Percentiles rank a stretch among this genome's conserved stretches.
Conservation (phyloP, 2,888 invertebrate species). For the Oeneis ivallda region DNA sequence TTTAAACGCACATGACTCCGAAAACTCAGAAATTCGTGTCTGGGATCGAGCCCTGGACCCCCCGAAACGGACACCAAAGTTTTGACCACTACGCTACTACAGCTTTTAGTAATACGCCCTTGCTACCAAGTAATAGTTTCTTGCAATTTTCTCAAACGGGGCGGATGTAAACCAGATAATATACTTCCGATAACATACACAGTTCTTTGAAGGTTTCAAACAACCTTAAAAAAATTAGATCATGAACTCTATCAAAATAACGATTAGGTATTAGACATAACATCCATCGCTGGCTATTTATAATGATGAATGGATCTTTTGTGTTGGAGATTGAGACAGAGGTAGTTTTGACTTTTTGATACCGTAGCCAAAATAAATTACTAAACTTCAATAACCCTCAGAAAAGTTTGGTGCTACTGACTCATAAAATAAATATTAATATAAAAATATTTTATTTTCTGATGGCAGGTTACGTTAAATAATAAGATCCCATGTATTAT, state of each 20-base stretch:
- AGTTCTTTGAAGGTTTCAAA: not conserved
- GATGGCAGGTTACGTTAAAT: not conserved
- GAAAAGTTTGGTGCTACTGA: not conserved
- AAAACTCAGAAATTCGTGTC: too few relatives aligned
- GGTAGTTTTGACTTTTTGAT: slow-evolving; percentile 8
- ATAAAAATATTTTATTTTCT: not conserved
- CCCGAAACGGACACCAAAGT: too few relatives aligned
- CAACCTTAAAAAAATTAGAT: not conserved
- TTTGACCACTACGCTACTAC: too few relatives aligned
- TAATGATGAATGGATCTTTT: slow-evolving; percentile 23
- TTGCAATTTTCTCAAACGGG: not conserved
- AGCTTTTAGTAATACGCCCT: too few relatives aligned
- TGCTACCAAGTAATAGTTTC: too few relatives aligned
- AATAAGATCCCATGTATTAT: too few relatives aligned
- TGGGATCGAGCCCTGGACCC: too few relatives aligned
- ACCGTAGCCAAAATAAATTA: slow-evolving; percentile 34
- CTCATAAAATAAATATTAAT: not conserved
- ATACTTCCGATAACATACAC: not conserved
- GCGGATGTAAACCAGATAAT: not conserved
- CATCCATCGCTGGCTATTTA: not conserved
- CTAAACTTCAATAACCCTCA: not conserved
- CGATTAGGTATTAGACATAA: slow-evolving; percentile 12
- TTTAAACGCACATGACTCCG: too few relatives aligned
- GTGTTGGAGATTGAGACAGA: not conserved
- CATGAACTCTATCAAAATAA: not conserved